Evolutionary conservation across 2,113 vertebrate genomes (phyloP).

Genomic region (Takifugu bimaculatus): DNA sequence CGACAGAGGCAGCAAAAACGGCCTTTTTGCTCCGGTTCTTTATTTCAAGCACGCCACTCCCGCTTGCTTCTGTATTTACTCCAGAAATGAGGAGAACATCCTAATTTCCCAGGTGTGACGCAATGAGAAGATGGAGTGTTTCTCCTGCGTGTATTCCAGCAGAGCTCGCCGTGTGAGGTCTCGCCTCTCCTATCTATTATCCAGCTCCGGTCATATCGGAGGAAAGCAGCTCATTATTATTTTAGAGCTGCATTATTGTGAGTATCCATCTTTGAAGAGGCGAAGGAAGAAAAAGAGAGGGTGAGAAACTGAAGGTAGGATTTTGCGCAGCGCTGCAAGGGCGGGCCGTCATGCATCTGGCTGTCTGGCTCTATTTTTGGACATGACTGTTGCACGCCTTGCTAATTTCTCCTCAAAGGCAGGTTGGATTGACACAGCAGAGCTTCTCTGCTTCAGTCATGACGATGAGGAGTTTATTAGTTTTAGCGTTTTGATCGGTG

Average conservation of each 20-base stretch:
- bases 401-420: conserved; percentile 5
- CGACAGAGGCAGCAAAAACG: conserved; percentile 23
- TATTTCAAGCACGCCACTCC: conserved; percentile 1
- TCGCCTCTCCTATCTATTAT: conserved; percentile 7
- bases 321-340: too few relatives aligned
- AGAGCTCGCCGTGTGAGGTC: conserved; percentile 2
- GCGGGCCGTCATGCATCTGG: conserved; percentile 9
- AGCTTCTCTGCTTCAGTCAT: conserved; percentile 9
- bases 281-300: neutral
- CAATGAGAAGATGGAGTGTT: conserved; percentile 15
- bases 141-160: conserved; percentile 3
- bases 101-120: conserved; percentile 22
- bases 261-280: conserved; percentile 21
- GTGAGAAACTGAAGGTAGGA: neutral
- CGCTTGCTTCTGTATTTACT: conserved; percentile 8
- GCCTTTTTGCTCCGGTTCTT: conserved; percentile 12
- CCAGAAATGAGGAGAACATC: conserved; percentile 7
- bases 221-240: conserved; percentile 7
- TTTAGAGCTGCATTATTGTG: conserved; percentile 3
- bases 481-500: neutral
- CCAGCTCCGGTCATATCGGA: neutral
- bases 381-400: neutral
- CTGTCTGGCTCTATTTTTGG: conserved; percentile 10
- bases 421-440: conserved; percentile 16
- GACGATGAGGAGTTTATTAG: conserved; percentile 10